Evolutionary conservation across 2,113 vertebrate species (phyloP).

Genomic region (Pungitius pungitius): DNA sequence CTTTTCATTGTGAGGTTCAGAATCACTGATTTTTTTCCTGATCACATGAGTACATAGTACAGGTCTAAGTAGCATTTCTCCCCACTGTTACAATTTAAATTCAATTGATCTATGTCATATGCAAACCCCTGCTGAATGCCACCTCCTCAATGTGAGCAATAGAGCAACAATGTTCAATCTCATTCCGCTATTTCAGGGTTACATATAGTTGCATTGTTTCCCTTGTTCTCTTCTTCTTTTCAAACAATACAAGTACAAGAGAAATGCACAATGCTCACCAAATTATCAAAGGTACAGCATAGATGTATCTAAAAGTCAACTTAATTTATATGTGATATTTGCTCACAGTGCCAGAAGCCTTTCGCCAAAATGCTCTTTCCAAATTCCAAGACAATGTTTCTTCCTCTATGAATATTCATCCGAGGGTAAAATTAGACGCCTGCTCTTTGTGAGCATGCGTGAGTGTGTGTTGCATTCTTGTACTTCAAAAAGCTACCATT

Average conservation of each 20-base stretch:
- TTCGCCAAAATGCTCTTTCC: constrained; percentile 37
- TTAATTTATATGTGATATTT: constrained; percentile 9
- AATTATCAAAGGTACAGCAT: background rate
- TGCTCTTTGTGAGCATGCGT: constrained; percentile 29
- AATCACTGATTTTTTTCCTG: no score
- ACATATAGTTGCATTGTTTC: background rate
- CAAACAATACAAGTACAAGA: background rate
- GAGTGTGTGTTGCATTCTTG: constrained; percentile 32
- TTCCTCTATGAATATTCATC: constrained; percentile 73
- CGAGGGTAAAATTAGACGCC: constrained; percentile 68
- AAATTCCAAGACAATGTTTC: constrained; percentile 57
- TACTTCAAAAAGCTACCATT: constrained; percentile 46
- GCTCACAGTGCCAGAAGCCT: constrained; percentile 18
- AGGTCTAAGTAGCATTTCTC: background rate
- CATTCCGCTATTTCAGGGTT: background rate
- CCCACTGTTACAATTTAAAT: background rate
- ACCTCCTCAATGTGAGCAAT: background rate
- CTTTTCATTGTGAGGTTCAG: no score
- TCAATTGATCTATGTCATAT: background rate
- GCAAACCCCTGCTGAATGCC: background rate
- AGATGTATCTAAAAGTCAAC: constrained; percentile 4
- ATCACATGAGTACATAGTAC: no score
- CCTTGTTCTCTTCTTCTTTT: background rate
- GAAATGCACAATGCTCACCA: background rate
- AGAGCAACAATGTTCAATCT: background rate